These are phyloP conservation scores for Scaptomyza montana DNA, from an alignment of 1,140 invertebrate species.

Conservation along the genomic window DNA sequence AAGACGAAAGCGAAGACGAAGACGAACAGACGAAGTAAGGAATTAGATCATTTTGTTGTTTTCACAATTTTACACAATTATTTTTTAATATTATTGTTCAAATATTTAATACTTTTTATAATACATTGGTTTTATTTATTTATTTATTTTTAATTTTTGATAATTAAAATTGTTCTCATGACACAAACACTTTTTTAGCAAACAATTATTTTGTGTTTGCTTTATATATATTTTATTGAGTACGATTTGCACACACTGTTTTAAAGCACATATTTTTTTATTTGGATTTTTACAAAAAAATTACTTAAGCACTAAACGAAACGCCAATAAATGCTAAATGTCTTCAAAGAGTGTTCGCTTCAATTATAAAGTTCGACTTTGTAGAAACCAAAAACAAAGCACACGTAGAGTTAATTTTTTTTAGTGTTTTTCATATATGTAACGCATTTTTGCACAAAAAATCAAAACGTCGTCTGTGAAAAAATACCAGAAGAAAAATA, in stretches of 20 bases:
- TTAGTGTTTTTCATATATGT: slow-evolving; percentile 68
- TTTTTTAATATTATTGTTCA: background rate
- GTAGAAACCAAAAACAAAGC: slow-evolving; percentile 34
- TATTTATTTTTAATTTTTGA: slow-evolving; percentile 9
- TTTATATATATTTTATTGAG: slow-evolving; percentile 7
- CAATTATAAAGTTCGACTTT: slow-evolving; percentile 43
- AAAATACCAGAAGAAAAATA: slow-evolving; percentile 16
- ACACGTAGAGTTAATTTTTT: slow-evolving; percentile 52
- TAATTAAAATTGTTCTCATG: slow-evolving; percentile 41
- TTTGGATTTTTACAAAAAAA: slow-evolving; percentile 42
- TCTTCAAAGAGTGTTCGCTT: slow-evolving; percentile 76
- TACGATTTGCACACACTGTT: slow-evolving; percentile 47
- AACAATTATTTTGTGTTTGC: slow-evolving; percentile 18
- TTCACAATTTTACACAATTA: slow-evolving; percentile 20
- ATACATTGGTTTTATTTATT: background rate
- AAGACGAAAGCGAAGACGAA: background rate
- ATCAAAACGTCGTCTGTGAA: slow-evolving; percentile 30
- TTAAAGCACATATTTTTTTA: slow-evolving; percentile 3
- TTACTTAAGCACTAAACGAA: slow-evolving; percentile 43
- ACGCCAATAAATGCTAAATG: slow-evolving; percentile 47
- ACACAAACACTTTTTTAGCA: slow-evolving; percentile 40
- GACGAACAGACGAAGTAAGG: slow-evolving; percentile 11
- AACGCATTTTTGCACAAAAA: slow-evolving; percentile 62
- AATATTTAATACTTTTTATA: slow-evolving; percentile 1
- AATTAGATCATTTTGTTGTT: slow-evolving; percentile 33